These are phyloP conservation scores for Ostrea edulis DNA, from an alignment of 1,140 invertebrate species.

Conservation along the genomic window DNA sequence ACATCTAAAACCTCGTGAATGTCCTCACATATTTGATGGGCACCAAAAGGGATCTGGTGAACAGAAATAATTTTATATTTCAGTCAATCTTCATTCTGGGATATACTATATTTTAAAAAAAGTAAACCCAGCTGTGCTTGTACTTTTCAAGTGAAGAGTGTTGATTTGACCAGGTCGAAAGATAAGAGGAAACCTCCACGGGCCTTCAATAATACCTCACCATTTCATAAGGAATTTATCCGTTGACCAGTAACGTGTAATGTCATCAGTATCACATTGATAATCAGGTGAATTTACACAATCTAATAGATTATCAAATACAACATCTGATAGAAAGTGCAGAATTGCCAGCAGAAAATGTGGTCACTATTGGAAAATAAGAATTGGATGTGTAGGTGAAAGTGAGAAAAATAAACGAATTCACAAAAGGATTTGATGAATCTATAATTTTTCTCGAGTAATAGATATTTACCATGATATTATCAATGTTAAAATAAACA, in stretches of 20 bases:
- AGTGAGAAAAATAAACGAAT: too few relatives aligned
- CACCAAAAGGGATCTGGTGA: background rate
- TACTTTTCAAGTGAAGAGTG: background rate
- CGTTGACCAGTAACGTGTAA: background rate
- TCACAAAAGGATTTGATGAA: too few relatives aligned
- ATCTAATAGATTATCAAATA: too few relatives aligned
- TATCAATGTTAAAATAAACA: too few relatives aligned
- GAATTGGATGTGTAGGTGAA: too few relatives aligned
- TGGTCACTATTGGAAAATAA: too few relatives aligned
- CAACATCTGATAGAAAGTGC: too few relatives aligned
- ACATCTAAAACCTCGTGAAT: background rate
- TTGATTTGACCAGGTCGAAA: background rate
- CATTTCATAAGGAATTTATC: background rate
- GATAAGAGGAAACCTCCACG: background rate
- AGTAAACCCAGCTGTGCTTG: background rate
- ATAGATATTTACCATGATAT: too few relatives aligned
- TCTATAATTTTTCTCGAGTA: too few relatives aligned
- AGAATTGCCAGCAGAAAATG: too few relatives aligned
- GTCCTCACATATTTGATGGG: background rate
- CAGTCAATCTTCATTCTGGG: background rate
- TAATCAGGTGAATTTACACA: too few relatives aligned
- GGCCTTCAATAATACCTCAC: background rate
- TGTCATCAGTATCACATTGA: too few relatives aligned
- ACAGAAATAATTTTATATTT: background rate
- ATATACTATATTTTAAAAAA: background rate